These are phyloP conservation scores for Halictus ligatus DNA, from an alignment of 2,888 invertebrate genomes.

Conservation along the genomic window DNA sequence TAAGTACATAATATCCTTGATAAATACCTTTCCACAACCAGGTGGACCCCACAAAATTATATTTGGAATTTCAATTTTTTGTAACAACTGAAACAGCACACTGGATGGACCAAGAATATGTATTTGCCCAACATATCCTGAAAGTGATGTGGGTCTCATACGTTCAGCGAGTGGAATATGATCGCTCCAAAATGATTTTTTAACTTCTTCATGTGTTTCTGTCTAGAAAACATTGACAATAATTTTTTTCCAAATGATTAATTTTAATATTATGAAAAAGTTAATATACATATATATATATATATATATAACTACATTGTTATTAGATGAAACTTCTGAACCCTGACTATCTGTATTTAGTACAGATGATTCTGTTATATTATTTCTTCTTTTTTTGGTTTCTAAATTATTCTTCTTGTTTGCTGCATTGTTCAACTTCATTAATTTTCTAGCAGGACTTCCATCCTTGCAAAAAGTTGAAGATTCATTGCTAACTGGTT, in stretches of 20 bases:
- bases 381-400: constrained; percentile 39
- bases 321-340: neutral
- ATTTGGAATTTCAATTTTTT: constrained; percentile 90
- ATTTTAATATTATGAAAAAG: neutral
- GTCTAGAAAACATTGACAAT: constrained; percentile 51
- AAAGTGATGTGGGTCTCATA: constrained; percentile 89
- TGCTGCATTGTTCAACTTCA: constrained; percentile 42
- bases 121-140: constrained; percentile 90
- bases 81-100: constrained; percentile 88
- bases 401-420: constrained; percentile 53
- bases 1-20: neutral
- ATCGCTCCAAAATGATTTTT: constrained; percentile 52
- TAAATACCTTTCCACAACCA: constrained; percentile 91
- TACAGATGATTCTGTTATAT: constrained; percentile 34
- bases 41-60: constrained; percentile 95
- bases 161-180: constrained; percentile 89
- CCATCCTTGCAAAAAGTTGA: constrained; percentile 58
- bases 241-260: neutral
- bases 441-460: constrained; percentile 51
- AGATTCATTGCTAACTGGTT: constrained; percentile 65
- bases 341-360: constrained; percentile 16
- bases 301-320: constrained; percentile 34
- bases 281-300: neutral
- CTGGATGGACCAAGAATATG: constrained; percentile 89
- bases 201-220: constrained; percentile 35